These are phyloP conservation scores for Montipora efflorescens DNA, from an alignment of 64 coral and sea anemone genomes.

Conservation along the genomic window DNA sequence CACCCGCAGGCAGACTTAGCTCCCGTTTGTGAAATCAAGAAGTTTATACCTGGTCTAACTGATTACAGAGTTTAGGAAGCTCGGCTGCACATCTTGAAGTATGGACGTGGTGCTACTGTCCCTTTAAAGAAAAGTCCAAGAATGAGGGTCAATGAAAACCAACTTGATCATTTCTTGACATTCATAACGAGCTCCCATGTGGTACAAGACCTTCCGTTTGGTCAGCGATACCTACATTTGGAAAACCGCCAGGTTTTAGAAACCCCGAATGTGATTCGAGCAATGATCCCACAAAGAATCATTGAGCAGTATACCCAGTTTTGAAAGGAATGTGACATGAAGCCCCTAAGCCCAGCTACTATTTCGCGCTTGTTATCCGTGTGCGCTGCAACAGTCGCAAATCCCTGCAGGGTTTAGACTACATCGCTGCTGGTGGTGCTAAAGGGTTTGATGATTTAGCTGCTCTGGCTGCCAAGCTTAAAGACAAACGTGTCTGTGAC, in stretches of 20 bases:
- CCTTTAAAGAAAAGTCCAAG: constrained; percentile 34
- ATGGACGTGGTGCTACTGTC: constrained; percentile 33
- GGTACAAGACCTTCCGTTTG: constrained; percentile 14
- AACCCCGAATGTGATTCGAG: constrained; percentile 20
- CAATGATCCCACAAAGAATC: constrained; percentile 20
- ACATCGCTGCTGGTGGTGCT: too few species aligned
- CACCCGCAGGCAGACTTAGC: too few species aligned
- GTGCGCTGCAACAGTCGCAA: too few species aligned
- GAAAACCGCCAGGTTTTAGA: constrained; percentile 11
- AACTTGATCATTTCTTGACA: constrained; percentile 48
- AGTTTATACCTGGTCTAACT: too few species aligned
- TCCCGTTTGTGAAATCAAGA: too few species aligned
- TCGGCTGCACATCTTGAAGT: constrained; percentile 3
- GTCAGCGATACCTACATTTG: background rate
- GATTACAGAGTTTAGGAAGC: constrained; percentile 7
- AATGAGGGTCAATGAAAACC: constrained; percentile 22
- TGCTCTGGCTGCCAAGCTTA: too few species aligned
- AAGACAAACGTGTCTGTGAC: too few species aligned
- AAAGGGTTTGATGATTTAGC: too few species aligned
- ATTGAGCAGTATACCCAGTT: constrained; percentile 18
- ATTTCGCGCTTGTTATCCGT: too few species aligned
- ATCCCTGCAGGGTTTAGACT: too few species aligned
- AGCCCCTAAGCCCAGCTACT: too few species aligned
- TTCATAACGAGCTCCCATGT: constrained; percentile 55
- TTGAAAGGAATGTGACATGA: constrained; percentile 22